Percentiles rank a stretch among this genome's conserved stretches.
These are phyloP conservation scores for Pogonophryne albipinna DNA, from an alignment of 2,797 vertebrate genomes.

Conservation along the genomic window DNA sequence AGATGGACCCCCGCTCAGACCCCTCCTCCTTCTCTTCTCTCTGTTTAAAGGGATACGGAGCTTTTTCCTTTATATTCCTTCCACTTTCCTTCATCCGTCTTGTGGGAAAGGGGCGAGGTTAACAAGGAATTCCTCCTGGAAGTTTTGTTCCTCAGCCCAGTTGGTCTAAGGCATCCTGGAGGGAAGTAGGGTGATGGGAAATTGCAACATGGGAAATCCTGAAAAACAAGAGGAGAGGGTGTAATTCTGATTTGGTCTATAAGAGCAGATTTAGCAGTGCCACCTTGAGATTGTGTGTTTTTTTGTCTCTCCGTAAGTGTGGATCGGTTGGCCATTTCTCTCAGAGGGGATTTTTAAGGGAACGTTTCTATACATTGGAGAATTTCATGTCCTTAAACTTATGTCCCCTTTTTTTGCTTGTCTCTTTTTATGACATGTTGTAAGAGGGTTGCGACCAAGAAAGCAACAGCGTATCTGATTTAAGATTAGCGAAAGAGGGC, in stretches of 20 bases:
- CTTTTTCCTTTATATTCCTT: conserved; percentile 19
- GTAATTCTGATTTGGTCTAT: conserved; percentile 29
- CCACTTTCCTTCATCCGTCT: conserved; percentile 20
- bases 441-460: conserved; percentile 35
- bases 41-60: conserved; percentile 20
- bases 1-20: conserved; percentile 46
- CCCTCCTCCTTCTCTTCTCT: conserved; percentile 18
- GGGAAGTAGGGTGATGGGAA: conserved; percentile 35
- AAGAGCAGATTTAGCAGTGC: conserved; percentile 37
- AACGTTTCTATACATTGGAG: conserved; percentile 23
- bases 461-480: conserved; percentile 52
- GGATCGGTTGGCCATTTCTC: conserved; percentile 23
- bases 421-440: conserved; percentile 42
- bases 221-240: conserved; percentile 10
- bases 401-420: conserved; percentile 34
- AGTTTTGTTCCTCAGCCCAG: conserved; percentile 27
- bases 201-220: conserved; percentile 36
- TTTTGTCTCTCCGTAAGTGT: conserved; percentile 1
- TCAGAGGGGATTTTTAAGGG: conserved; percentile 27
- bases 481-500: conserved; percentile 41
- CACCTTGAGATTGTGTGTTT: conserved; percentile 30
- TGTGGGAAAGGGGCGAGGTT: conserved; percentile 29
- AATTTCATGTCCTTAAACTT: conserved; percentile 37
- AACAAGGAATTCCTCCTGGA: conserved; percentile 25
- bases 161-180: conserved; percentile 34